Base-by-base conservation (phyloP, 2,888 invertebrate genomes). In the Parochlus steinenii region DNA sequence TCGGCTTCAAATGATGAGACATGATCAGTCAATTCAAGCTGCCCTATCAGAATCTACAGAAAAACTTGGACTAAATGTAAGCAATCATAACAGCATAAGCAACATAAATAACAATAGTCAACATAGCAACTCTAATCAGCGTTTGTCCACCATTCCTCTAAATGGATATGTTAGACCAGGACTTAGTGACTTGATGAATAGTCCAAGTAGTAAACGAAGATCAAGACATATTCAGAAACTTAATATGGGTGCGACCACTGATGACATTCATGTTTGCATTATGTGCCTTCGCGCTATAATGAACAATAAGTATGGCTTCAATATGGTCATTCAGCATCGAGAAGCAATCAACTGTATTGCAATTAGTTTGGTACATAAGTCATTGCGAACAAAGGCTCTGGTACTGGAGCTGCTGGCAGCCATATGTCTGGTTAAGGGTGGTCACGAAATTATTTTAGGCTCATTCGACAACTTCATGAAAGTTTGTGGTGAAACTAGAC, bases 251-350 rank as follows among this genome's bases (percentile, higher is more conserved):
- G 86, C 89, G 48, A 82, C 92, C 39, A 86, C 90, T 42, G 97
- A 97, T 57, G 98, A 98, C 56, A 93, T 98, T 51, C 97, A 98
- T 62, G 92, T 97, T 41, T 95, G 95, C 66, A 93, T 99, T 51
- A 86, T 93, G 81, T 98, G 97, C 56, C 77, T 98, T 68, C 71
- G 97, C 39, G 97, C 97, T 47, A 95, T 98, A 52, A 98, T 99
- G 97, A 99, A 99, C 62, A 97, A 98, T 56, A 97, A 97, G 81
- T 90, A 92, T 59, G 97, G 95, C 44, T 95, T 97, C 64, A 95
- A 95, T 63, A 85, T 93, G 81, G 36, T 99, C 31, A 95, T 98
- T 54, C 89, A 90, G 53, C 93, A 97, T 60, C 74, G 85, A 32
- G 90, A 95, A 59, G 97, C 97, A 28, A 97, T 98, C 54, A 97